Percentiles rank a stretch among this genome's conserved stretches.
Conservation (phyloP, 1,140 invertebrate species). For the Tetramorium parvispinum region DNA sequence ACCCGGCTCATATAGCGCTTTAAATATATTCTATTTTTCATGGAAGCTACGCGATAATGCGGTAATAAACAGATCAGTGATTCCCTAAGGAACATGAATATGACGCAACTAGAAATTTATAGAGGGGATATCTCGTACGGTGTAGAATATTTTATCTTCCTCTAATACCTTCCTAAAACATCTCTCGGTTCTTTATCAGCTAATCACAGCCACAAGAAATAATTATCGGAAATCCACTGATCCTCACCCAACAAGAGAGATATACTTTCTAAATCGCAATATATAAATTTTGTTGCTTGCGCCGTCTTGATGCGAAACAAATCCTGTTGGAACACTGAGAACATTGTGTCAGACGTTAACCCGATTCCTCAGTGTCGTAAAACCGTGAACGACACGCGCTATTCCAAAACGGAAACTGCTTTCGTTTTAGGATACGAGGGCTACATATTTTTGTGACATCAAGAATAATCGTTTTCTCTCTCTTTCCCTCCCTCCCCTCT, state of each 20-base stretch:
- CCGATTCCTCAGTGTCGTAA: slow-evolving; percentile 56
- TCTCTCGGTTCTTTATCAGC: slow-evolving; percentile 6
- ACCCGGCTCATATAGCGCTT: slow-evolving; percentile 14
- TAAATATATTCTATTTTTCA: slow-evolving; percentile 54
- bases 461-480: background rate
- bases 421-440: slow-evolving; percentile 44
- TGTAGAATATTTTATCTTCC: background rate
- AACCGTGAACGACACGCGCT: slow-evolving; percentile 48
- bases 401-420: slow-evolving; percentile 51
- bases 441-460: slow-evolving; percentile 44
- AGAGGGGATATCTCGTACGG: background rate
- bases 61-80: slow-evolving; percentile 47
- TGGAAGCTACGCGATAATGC: slow-evolving; percentile 11
- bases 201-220: slow-evolving; percentile 29
- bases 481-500: background rate
- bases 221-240: slow-evolving; percentile 24
- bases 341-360: slow-evolving; percentile 56
- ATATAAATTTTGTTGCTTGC: slow-evolving; percentile 35
- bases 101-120: slow-evolving; percentile 39
- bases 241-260: background rate
- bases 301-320: slow-evolving; percentile 37
- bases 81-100: slow-evolving; percentile 26
- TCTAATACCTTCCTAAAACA: background rate
- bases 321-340: slow-evolving; percentile 36
- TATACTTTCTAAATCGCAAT: slow-evolving; percentile 17